Base-by-base conservation (phyloP, 2,797 vertebrate species). In the Nyctibius grandis region DNA sequence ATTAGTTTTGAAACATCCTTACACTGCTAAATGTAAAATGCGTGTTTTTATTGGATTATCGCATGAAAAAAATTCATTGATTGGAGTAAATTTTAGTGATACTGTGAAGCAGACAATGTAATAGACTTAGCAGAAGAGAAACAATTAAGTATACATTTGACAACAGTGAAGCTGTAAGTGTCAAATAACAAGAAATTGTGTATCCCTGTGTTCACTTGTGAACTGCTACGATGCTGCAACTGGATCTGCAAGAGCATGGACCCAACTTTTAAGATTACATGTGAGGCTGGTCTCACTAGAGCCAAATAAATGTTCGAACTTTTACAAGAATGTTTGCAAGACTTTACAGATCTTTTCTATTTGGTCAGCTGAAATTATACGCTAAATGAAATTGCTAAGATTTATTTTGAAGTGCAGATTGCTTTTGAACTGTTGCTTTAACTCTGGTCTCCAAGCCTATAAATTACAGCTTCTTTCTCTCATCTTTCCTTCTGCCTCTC, bases 1-100 rank as follows among this genome's bases (percentile, higher is more conserved):
- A 81, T 90, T 90, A 91, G 53, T 95, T 97, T 89, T 92, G 78
- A 93, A 79, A 82, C 7, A 3, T 82, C 57, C 77, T 85, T 88
- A 51, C 45, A 31, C 57, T 84, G 51, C 18, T 87, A 76, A 47
- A 64, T 88, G 38, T 47, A 51, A 95, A 93, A 78, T 67, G 65
- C 12, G 45, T 83, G 36, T n/a, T 69, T 94, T 88, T 69, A n/a
- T 57, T 59, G 19, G 15, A 47, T 51, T 68, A 31, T 34, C 82
- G 16, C 33, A 74, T 72, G 19, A 73, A 75, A 73, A 75, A 83
- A 77, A 60, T 7, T 47, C 4, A 68, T 77, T 21, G 31, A 2
- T 61, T 69, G 40, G 26, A 78, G 34, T 84, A 75, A 89, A 64
- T 79, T 91, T 82, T 74, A 74, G 60, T 36, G 36, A 21, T 79